These are phyloP conservation scores for Rhimphoctona megacephalus DNA, from an alignment of 2,888 invertebrate species.

Conservation along the genomic window DNA sequence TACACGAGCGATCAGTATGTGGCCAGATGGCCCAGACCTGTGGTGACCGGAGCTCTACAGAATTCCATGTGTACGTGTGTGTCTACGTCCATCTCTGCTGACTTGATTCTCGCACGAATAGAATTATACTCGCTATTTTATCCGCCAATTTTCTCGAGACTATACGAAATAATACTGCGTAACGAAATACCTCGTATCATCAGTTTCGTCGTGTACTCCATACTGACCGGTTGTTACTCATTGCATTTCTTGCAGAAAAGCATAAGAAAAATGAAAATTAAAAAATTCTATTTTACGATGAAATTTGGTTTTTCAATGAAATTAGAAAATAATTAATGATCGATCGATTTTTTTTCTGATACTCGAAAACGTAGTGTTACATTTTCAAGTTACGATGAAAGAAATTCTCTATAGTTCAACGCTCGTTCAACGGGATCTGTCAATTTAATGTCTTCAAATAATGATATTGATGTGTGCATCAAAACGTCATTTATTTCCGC, in stretches of 20 bases:
- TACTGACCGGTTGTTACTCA: conserved; percentile 33
- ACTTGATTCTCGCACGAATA: conserved; percentile 59
- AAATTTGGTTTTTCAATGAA: not conserved
- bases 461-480: not conserved
- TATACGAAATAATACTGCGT: conserved; percentile 53
- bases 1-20: conserved; percentile 34
- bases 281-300: not conserved
- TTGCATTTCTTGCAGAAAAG: not conserved
- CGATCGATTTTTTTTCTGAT: not conserved
- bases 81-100: conserved; percentile 6
- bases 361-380: too few relatives aligned
- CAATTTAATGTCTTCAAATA: not conserved
- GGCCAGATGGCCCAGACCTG: conserved; percentile 33
- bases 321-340: not conserved
- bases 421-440: not conserved
- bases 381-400: not conserved
- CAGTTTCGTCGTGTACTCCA: conserved; percentile 48
- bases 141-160: conserved; percentile 60
- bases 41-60: conserved; percentile 33
- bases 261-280: not conserved
- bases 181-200: conserved; percentile 22
- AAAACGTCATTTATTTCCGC: conserved; percentile 1
- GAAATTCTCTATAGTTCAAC: not conserved
- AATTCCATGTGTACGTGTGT: conserved; percentile 10
- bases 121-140: conserved; percentile 58